phyloP scores from a whole-genome alignment of 23 tunicate genomes.

The Halocynthia aurantium region DNA sequence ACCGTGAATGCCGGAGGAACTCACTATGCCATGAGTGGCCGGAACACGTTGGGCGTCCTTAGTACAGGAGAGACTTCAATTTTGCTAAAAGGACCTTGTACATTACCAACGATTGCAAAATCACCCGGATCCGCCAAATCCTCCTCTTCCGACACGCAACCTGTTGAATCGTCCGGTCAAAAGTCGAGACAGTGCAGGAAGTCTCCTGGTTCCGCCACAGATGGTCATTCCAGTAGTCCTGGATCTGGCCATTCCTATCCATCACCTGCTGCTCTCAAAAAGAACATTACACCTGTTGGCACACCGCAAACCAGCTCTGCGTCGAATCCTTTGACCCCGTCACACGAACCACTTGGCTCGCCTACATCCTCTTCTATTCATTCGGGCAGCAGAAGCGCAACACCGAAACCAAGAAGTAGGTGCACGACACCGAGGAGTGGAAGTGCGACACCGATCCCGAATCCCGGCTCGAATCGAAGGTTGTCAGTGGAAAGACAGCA shows the following conservation, averaged over 20 bases:
- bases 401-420: slow-evolving; percentile 34
- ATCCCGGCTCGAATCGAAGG: background rate
- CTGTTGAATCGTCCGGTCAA: background rate
- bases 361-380: slow-evolving; percentile 42
- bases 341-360: slow-evolving; percentile 30
- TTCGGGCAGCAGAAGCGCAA: slow-evolving; percentile 34
- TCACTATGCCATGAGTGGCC: slow-evolving; percentile 16
- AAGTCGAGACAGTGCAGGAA: slow-evolving; percentile 36
- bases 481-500: slow-evolving; percentile 2
- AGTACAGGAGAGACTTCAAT: slow-evolving; percentile 54
- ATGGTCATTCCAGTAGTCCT: slow-evolving; percentile 56
- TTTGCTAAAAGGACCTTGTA: slow-evolving; percentile 57
- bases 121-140: background rate
- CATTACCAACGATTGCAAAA: background rate
- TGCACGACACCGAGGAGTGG: slow-evolving; percentile 7
- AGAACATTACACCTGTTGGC: background rate
- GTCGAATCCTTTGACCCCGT: slow-evolving; percentile 16
- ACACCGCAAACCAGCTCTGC: background rate
- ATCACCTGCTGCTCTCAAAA: slow-evolving; percentile 46
- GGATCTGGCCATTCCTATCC: slow-evolving; percentile 41
- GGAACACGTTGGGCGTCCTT: slow-evolving; percentile 23
- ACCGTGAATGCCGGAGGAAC: slow-evolving; percentile 9
- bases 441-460: slow-evolving; percentile 2
- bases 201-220: slow-evolving; percentile 69
- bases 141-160: background rate